Percentiles rank a stretch among this genome's conserved stretches.
Conservation (phyloP, 2,888 invertebrate genomes). For the Eilema sororculum region DNA sequence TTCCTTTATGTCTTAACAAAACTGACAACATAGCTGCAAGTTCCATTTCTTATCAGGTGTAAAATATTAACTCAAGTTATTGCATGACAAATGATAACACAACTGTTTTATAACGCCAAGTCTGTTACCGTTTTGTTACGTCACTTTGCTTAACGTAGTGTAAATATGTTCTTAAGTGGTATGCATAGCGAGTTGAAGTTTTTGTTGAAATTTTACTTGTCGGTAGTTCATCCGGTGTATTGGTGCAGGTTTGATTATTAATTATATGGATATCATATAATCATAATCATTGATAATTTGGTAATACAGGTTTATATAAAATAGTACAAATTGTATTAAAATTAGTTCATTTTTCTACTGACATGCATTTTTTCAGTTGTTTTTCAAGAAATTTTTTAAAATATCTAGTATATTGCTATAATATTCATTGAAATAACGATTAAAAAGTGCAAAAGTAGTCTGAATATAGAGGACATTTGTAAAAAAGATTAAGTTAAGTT, state of each 20-base stretch:
- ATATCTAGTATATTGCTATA: too few relatives aligned
- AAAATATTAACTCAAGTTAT: constrained; percentile 10
- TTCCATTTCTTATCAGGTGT: constrained; percentile 13
- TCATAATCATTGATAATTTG: too few relatives aligned
- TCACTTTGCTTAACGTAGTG: constrained; percentile 28
- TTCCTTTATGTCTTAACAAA: background rate
- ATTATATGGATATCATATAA: background rate
- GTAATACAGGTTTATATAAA: too few relatives aligned
- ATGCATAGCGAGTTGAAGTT: constrained; percentile 30
- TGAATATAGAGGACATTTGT: too few relatives aligned
- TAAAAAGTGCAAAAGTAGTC: too few relatives aligned
- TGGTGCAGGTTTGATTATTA: background rate
- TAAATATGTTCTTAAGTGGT: constrained; percentile 38
- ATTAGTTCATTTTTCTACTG: too few relatives aligned
- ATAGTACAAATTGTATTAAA: too few relatives aligned
- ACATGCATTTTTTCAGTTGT: too few relatives aligned
- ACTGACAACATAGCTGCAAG: background rate
- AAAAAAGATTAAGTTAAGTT: too few relatives aligned
- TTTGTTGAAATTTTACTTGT: constrained; percentile 23
- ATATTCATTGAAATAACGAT: too few relatives aligned
- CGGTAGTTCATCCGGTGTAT: background rate
- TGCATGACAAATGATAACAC: constrained; percentile 17
- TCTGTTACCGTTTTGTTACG: constrained; percentile 16
- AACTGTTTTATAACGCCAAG: constrained; percentile 14
- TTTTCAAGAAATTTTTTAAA: too few relatives aligned